Conservation (phyloP, 2,113 vertebrate genomes). For the human region GRCh38 chr7:56471501-56472000, state of each 20-base stretch:
- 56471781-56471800: neutral
- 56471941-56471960: neutral
- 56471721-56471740: neutral
- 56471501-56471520: no score
- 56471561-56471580: no score
- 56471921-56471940: neutral
- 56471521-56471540: no score
- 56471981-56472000: neutral
- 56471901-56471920: neutral
- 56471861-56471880: neutral
- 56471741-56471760: neutral
- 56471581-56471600: fast-evolving
- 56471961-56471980: neutral
- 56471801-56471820: no score
- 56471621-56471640: no score
- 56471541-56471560: no score
- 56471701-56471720: no score
- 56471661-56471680: no score
- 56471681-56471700: no score
- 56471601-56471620: no score
- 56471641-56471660: no score
- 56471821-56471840: no score
- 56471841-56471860: neutral
- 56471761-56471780: neutral
- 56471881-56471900: neutral